Percentiles rank a stretch among this genome's conserved stretches.
Conservation (phyloP, 2,797 vertebrate species). For the Columba guinea region DNA sequence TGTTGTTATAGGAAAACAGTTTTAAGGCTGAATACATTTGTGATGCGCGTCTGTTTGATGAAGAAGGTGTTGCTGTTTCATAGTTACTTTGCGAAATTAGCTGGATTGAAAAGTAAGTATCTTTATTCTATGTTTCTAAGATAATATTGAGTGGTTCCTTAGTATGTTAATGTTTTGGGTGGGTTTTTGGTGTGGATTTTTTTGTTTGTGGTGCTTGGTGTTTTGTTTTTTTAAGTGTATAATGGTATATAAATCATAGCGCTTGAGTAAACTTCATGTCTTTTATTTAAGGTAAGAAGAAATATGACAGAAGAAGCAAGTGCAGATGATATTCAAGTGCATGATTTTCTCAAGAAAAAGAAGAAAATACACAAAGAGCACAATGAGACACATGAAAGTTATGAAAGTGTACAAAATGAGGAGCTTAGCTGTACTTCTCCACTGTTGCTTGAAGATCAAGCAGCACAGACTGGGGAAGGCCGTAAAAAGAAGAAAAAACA, state of each 20-base stretch:
- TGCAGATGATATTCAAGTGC: neutral
- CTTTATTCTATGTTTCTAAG: neutral
- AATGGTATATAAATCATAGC: rapidly evolving
- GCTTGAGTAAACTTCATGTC: neutral
- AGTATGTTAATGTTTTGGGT: neutral
- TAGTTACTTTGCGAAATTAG: neutral
- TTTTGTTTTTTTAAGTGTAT: neutral
- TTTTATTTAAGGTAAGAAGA: neutral
- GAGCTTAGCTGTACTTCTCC: neutral
- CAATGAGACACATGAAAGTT: rapidly evolving
- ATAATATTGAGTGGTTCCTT: neutral
- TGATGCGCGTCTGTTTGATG: neutral
- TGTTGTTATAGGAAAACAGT: neutral
- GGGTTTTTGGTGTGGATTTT: neutral
- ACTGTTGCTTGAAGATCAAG: neutral
- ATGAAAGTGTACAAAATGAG: neutral
- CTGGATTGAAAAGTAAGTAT: neutral
- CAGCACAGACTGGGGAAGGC: neutral
- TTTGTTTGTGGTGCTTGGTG: neutral
- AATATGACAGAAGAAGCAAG: neutral
- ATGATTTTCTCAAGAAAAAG: slow-evolving; percentile 24
- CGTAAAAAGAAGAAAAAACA: neutral
- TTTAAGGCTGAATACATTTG: neutral
- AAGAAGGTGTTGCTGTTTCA: neutral
- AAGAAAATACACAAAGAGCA: neutral